Evolutionary conservation across 2,113 vertebrate genomes (phyloP).

Genomic region (Turdus rufiventris): DNA sequence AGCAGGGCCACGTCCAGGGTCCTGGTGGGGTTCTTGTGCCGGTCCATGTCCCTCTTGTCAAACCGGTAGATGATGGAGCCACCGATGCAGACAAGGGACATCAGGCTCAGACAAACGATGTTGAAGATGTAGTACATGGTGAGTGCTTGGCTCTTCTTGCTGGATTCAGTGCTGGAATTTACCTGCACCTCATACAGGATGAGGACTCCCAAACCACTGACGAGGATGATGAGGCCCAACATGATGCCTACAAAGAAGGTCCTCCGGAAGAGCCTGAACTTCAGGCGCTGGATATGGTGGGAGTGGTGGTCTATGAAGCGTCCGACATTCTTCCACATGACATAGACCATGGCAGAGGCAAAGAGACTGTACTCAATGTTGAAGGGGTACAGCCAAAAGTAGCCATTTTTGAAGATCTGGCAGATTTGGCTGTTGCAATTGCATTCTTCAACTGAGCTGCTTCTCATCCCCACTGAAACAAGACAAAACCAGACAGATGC

Average conservation of each 20-base stretch:
- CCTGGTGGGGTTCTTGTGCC: constrained; percentile 89
- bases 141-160: constrained; percentile 68
- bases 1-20: constrained; percentile 89
- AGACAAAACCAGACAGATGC: neutral
- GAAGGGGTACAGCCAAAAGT: constrained; percentile 90
- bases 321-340: constrained; percentile 96
- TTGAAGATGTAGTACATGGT: constrained; percentile 85
- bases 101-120: constrained; percentile 80
- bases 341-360: constrained; percentile 87
- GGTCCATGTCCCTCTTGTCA: constrained; percentile 84
- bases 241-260: constrained; percentile 77
- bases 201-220: constrained; percentile 84
- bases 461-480: constrained; percentile 38
- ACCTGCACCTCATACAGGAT: constrained; percentile 87
- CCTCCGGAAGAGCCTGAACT: constrained; percentile 70
- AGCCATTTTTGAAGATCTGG: constrained; percentile 82
- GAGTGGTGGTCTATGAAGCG: constrained; percentile 74
- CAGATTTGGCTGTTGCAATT: constrained; percentile 79
- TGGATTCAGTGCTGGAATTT: neutral
- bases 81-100: constrained; percentile 77
- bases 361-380: constrained; percentile 96
- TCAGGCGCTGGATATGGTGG: constrained; percentile 55
- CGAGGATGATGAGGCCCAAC: constrained; percentile 76
- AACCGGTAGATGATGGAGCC: constrained; percentile 82
- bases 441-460: constrained; percentile 60